Evolutionary conservation across 2,113 vertebrate species (phyloP), one percentile per base, ranked within the genome.

Genomic region (Clarias gariepinus): DNA sequence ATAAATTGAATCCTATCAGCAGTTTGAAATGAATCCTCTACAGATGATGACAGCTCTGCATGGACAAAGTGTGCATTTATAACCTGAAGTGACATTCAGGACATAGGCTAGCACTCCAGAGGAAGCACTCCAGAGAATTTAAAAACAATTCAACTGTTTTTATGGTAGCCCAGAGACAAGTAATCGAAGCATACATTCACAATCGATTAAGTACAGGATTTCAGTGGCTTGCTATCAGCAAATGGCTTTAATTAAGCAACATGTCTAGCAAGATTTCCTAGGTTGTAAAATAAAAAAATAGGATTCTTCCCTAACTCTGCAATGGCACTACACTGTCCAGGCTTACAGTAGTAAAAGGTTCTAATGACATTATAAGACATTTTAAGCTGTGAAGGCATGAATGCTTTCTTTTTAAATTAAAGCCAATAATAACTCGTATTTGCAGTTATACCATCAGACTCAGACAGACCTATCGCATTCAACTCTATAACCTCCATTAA

Each of bases 81-180:
- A 84, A 84, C 81, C 58, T 64, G 52, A 86, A 81, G 76, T 88
- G 76, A 83, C 84, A 86, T 80, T 90, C 86, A 84, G 74, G 61
- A 88, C 87, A 81, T 88, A 81, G 60, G 60, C 84, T 61, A 86
- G 83, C 30, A 53, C 57, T 57, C 66, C 85, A 64, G 57, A 33
- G 63, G 15, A 83, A 86, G 83, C 30, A 53, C 57, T 64, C 66
- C 85, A 64, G 57, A 33, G 63, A 11, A 79, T n/a, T 82, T 85
- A 83, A 87, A 68, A 64, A 36, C 53, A 74, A 87, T 68, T 68
- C 18, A 69, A 25, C 41, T 60, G 69, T 87, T 87, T 47, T 86
- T 82, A 82, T 57, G 47, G 28, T 66, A 80, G 63, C 30, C 23
- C 33, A 28, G 58, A n/a, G 30, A 71, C 52, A 71, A 83, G 16